Evolutionary conservation across 1,140 invertebrate genomes (phyloP).

Genomic region (Carposina sasakii): DNA sequence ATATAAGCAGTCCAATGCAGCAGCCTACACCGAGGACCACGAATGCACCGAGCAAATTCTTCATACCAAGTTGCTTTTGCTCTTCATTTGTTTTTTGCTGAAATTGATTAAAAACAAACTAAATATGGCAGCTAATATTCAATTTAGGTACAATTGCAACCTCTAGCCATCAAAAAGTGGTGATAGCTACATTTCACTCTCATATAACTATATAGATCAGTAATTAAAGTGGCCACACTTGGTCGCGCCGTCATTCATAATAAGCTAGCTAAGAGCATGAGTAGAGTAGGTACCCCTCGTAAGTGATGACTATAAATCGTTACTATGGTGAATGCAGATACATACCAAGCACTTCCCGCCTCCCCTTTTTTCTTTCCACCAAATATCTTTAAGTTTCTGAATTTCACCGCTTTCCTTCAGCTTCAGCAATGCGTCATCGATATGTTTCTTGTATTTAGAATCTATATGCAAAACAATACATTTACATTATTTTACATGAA

Average conservation of each 20-base stretch:
- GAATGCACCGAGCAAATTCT: constrained; percentile 95
- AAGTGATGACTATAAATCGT: too few species aligned
- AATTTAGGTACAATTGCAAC: too few species aligned
- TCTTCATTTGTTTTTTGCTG: constrained; percentile 47
- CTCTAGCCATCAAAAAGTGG: too few species aligned
- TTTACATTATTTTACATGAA: background rate
- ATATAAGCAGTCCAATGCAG: constrained; percentile 56
- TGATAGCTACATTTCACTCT: too few species aligned
- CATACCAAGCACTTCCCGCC: constrained; percentile 73
- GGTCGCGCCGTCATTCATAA: too few species aligned
- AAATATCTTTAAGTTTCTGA: constrained; percentile 84
- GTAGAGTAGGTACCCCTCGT: too few species aligned
- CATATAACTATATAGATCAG: too few species aligned
- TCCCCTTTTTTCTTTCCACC: constrained; percentile 84
- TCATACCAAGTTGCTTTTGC: constrained; percentile 81
- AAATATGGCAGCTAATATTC: background rate
- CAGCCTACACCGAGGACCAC: constrained; percentile 85
- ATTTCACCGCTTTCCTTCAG: constrained; percentile 87
- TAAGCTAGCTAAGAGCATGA: too few species aligned
- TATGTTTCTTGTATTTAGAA: constrained; percentile 79
- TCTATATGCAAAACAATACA: constrained; percentile 62
- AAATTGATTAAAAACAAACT: constrained; percentile 9
- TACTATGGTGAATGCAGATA: too few species aligned
- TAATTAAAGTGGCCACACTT: too few species aligned
- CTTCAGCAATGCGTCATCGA: constrained; percentile 82